Evolutionary conservation across 2,888 invertebrate genomes (phyloP).

Genomic region (Caenorhabditis imperialis): DNA sequence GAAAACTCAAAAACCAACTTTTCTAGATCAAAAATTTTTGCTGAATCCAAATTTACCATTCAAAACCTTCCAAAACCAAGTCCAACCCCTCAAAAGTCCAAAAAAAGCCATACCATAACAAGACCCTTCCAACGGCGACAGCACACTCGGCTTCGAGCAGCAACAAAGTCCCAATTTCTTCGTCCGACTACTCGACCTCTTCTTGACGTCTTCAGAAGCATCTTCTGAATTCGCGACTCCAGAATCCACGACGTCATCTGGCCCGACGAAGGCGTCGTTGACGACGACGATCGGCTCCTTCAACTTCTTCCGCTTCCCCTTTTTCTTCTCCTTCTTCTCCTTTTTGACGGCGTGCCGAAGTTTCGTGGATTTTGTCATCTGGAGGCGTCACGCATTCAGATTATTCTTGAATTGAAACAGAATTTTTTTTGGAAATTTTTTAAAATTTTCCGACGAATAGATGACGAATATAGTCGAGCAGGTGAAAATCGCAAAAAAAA

Average conservation of each 20-base stretch:
- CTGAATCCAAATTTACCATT: no score
- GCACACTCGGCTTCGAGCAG: slow-evolving; percentile 18
- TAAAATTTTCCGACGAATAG: no score
- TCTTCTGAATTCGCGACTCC: slow-evolving; percentile 5
- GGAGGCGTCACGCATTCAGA: no score
- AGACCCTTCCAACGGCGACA: slow-evolving; percentile 21
- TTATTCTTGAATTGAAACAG: no score
- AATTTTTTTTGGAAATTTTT: no score
- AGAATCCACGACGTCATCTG: slow-evolving; percentile 7
- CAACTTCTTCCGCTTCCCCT: slow-evolving; percentile 6
- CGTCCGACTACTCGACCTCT: neutral
- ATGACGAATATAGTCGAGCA: no score
- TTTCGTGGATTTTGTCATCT: slow-evolving; percentile 53
- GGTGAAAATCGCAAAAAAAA: no score
- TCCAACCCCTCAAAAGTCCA: no score
- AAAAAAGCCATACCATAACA: slow-evolving; percentile 36
- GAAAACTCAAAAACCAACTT: slow-evolving; percentile 2
- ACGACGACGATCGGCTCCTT: slow-evolving; percentile 5
- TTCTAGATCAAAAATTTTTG: neutral
- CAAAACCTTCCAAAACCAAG: neutral
- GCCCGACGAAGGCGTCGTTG: slow-evolving; percentile 10
- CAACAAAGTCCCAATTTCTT: slow-evolving; percentile 18
- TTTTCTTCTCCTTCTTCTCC: slow-evolving; percentile 23
- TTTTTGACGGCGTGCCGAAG: slow-evolving; percentile 31
- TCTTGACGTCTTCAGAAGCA: neutral